Conservation (phyloP, 2,113 vertebrate genomes). For the Verasper variegatus region DNA sequence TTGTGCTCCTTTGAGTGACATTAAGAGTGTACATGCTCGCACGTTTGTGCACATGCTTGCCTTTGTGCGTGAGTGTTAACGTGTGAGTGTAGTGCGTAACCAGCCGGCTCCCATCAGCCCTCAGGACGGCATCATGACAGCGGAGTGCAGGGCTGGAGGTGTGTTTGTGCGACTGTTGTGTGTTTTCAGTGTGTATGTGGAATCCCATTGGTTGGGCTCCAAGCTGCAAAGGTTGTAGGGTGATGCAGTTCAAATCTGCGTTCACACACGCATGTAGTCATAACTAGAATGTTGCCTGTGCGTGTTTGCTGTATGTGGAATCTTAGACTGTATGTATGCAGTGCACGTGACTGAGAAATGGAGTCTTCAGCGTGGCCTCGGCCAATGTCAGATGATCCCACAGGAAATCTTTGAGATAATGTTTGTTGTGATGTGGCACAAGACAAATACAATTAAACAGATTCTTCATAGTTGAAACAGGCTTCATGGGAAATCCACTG, state of each 20-base stretch:
- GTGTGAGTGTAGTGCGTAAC: conserved; percentile 29
- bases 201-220: conserved; percentile 37
- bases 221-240: conserved; percentile 28
- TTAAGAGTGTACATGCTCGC: conserved; percentile 10
- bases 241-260: conserved; percentile 13
- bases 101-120: conserved; percentile 38
- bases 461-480: neutral
- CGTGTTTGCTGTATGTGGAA: neutral
- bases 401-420: neutral
- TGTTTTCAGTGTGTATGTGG: conserved; percentile 2
- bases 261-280: neutral
- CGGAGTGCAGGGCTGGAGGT: conserved; percentile 19
- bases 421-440: neutral
- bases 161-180: conserved; percentile 24
- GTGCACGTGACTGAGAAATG: neutral
- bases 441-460: neutral
- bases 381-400: neutral
- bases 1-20: conserved; percentile 14
- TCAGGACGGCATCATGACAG: conserved; percentile 37
- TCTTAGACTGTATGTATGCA: no score
- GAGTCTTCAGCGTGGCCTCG: neutral
- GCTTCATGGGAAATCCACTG: neutral
- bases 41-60: conserved; percentile 13
- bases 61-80: conserved; percentile 37
- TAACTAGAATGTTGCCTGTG: neutral